Evolutionary conservation across 2,888 invertebrate genomes (phyloP).

Genomic region (Polymixis flavicincta): DNA sequence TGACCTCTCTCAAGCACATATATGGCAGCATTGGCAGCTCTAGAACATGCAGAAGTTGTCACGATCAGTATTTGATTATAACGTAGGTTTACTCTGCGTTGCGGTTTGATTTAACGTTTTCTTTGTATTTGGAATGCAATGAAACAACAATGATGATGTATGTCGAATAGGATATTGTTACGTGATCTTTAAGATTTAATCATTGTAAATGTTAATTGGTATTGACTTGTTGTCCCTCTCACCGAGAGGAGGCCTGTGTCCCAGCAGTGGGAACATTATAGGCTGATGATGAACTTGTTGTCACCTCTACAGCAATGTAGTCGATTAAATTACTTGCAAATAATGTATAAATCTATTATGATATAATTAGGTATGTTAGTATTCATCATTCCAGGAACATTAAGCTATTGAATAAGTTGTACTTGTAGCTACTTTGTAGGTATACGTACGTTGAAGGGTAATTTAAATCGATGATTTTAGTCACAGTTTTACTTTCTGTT

Average conservation of each 20-base stretch:
- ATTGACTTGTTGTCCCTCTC: no score
- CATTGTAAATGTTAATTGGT: no score
- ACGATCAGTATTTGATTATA: conserved; percentile 6
- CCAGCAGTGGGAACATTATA: no score
- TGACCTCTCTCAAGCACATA: not conserved
- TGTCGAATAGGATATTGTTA: conserved; percentile 10
- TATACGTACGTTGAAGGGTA: no score
- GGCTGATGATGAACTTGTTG: not conserved
- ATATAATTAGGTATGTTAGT: not conserved
- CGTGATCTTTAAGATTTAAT: not conserved
- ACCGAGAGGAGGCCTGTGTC: no score
- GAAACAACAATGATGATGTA: not conserved
- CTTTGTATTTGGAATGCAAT: not conserved
- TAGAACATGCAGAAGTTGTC: conserved; percentile 2
- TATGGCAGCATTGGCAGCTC: not conserved
- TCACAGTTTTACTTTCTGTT: conserved; percentile 6
- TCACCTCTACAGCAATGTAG: not conserved
- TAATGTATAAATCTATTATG: not conserved
- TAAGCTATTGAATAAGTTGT: not conserved
- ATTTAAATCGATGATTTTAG: not conserved
- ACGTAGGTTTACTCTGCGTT: not conserved
- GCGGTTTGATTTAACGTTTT: conserved; percentile 10
- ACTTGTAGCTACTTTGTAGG: not conserved
- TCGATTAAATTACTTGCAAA: not conserved
- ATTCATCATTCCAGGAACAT: not conserved